Evolutionary conservation across 2,797 vertebrate species (phyloP).

Genomic region (Diglossa cyanea): DNA sequence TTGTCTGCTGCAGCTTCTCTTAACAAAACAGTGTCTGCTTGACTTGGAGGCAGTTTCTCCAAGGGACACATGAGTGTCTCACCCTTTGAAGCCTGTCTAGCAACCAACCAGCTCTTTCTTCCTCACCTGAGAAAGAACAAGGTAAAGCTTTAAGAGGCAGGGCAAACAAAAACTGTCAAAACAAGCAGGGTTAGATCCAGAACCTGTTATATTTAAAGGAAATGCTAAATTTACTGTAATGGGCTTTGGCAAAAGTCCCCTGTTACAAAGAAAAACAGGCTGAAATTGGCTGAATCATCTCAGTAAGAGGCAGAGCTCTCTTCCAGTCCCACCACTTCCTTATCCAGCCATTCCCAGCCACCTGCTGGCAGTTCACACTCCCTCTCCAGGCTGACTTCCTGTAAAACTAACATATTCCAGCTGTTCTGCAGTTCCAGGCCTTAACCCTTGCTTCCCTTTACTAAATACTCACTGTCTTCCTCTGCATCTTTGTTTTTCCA

Average conservation of each 20-base stretch:
- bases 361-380: slow-evolving; percentile 56
- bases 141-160: not conserved
- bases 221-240: not conserved
- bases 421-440: not conserved
- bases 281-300: not conserved
- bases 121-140: not conserved
- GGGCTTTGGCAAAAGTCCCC: not conserved
- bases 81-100: not conserved
- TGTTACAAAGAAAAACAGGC: not conserved
- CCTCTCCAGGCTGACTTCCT: not conserved
- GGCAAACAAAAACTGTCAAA: not conserved
- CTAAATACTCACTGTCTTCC: not conserved
- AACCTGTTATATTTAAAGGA: not conserved
- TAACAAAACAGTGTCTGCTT: not conserved
- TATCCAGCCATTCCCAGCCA: slow-evolving; percentile 41
- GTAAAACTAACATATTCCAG: slow-evolving; percentile 38
- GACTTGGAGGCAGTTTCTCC: not conserved
- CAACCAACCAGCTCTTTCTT: not conserved
- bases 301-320: not conserved
- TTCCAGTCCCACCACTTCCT: not conserved
- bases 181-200: not conserved
- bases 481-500: not conserved
- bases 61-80: not conserved
- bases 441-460: slow-evolving; percentile 36
- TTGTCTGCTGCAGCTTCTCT: not conserved